Evolutionary conservation across 2,113 vertebrate genomes (phyloP).

Genomic region (Ginglymostoma cirratum): DNA sequence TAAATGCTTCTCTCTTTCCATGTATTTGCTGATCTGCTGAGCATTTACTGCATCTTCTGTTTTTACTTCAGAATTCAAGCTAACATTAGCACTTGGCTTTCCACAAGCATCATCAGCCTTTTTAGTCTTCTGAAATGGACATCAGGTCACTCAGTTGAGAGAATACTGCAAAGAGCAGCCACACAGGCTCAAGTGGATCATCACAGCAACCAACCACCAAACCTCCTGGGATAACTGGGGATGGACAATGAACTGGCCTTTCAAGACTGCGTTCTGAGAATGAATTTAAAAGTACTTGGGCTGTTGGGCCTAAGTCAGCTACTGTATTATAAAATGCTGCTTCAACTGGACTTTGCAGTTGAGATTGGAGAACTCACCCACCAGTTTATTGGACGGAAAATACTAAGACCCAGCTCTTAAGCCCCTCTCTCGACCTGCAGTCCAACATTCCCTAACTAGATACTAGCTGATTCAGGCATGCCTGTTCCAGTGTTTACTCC

Average conservation of each 20-base stretch:
- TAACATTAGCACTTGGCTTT: background rate
- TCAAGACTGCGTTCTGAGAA: background rate
- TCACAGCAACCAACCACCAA: background rate
- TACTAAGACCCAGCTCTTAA: background rate
- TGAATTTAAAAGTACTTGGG: background rate
- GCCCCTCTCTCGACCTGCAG: background rate
- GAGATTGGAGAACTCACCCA: background rate
- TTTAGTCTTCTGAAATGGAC: too few species aligned
- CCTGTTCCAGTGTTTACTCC: background rate
- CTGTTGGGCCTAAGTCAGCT: too few species aligned
- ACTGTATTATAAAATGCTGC: too few species aligned
- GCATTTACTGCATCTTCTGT: background rate
- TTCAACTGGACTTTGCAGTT: background rate
- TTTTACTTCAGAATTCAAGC: background rate
- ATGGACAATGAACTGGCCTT: background rate
- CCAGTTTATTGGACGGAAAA: background rate
- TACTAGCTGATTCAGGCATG: background rate
- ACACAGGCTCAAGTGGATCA: too few species aligned
- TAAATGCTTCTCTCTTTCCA: background rate
- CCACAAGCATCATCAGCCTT: too few species aligned
- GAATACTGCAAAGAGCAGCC: background rate
- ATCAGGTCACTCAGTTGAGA: too few species aligned
- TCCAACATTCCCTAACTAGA: background rate
- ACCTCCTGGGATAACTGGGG: background rate
- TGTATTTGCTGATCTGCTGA: background rate